Conservation (phyloP, 2,113 vertebrate genomes). For the Tympanuchus pallidicinctus region DNA sequence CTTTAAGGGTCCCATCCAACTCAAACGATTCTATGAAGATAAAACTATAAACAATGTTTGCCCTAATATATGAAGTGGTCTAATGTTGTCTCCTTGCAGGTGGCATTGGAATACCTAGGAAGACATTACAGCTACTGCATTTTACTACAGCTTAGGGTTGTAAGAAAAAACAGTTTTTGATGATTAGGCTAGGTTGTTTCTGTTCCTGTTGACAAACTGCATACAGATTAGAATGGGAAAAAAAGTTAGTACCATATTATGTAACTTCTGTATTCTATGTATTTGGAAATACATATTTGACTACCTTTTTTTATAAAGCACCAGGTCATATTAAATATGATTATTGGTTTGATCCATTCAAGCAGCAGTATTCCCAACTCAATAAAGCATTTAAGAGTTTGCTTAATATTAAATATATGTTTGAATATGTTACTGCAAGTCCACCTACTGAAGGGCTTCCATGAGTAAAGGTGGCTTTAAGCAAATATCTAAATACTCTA, state of each 20-base stretch:
- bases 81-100: neutral
- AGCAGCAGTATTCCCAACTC: neutral
- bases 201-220: neutral
- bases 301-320: accelerated
- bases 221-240: neutral
- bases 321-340: neutral
- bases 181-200: neutral
- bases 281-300: neutral
- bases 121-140: neutral
- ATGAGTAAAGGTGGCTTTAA: neutral
- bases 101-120: neutral
- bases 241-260: neutral
- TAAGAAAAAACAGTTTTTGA: neutral
- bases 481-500: neutral
- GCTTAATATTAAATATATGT: neutral
- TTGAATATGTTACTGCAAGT: neutral
- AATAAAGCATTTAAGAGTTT: neutral
- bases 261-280: neutral
- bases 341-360: neutral
- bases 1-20: no score
- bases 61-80: neutral
- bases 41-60: neutral
- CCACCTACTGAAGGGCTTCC: neutral
- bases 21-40: no score
- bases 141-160: neutral